Evolutionary conservation across 2,797 vertebrate species (phyloP), one percentile per base, ranked within the genome.

Genomic region (Phrynocephalus guinanensis): DNA sequence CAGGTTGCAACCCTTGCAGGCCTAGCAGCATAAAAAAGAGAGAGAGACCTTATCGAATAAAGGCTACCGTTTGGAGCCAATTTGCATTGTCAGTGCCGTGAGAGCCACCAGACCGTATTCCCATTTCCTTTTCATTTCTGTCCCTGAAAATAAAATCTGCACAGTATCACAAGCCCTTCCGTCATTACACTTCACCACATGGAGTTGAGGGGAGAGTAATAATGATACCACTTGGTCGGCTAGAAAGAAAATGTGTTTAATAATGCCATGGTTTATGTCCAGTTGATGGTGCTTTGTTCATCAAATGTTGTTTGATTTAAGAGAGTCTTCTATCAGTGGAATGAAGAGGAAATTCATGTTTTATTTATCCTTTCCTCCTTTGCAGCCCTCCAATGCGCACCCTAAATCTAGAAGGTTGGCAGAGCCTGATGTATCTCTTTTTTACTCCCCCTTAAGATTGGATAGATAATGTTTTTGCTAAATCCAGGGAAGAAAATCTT

Each of bases 241-340:
- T 87, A 85, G 71, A 86, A 91, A 72, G 22, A 80, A 90, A 88
- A 73, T 50, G 5, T 73, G 88, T 60, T 90, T 90, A 87, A 80
- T 72, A 63, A 83, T 9, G 68, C 26, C 77, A 6, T 76, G 24
- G 20, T 52, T 63, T 60, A 30, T 33, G 72, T 60, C 50, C 56
- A 84, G 10, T 75, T 84, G 63, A 50, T 73, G 70, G 52, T n/a
- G 73, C 50, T 72, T 33, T 24, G 30, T 20, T 72, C 48, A 30
- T n/a, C 48, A 52, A 30, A 83, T 56, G n/a, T 13, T 70, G 68
- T 72, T 33, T 71, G 48, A 68, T 72, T 5, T 28, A 83, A 48
- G 22, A n/a, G 67, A 82, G 50, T 2, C 18, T 83, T 72, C 48
- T 13, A 11, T 33, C 44, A 50, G 4, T 50, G 38, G 44, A n/a